Percentiles rank a stretch among this genome's conserved stretches.
Evolutionary conservation across 2,113 vertebrate genomes (phyloP).

Genomic region (Theristicus caerulescens): DNA sequence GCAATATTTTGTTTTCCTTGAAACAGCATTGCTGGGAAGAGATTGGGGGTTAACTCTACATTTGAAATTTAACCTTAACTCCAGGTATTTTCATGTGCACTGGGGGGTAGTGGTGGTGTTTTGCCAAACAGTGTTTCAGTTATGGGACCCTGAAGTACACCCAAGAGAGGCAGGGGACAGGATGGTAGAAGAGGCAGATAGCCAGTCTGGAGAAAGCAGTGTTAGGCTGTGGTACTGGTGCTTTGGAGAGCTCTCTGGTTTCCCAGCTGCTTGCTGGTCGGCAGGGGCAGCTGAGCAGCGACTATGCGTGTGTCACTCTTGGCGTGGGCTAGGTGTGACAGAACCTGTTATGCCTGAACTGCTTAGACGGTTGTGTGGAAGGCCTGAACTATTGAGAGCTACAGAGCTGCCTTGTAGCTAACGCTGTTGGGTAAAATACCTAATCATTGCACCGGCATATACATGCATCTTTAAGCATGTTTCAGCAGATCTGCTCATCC

Average conservation of each 20-base stretch:
- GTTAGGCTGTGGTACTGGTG: no score
- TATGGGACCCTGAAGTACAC: background rate
- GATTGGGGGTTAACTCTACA: background rate
- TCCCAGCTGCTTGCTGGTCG: background rate
- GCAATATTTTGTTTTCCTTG: background rate
- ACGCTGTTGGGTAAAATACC: background rate
- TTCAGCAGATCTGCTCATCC: background rate
- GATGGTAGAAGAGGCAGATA: background rate
- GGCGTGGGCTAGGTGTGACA: background rate
- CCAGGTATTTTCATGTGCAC: rapidly evolving
- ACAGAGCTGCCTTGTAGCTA: background rate
- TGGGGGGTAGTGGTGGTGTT: background rate
- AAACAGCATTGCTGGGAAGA: background rate
- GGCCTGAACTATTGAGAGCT: background rate
- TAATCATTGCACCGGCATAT: background rate
- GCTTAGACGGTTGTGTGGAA: background rate
- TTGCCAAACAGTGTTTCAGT: background rate
- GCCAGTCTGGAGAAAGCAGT: no score
- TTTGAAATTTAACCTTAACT: background rate
- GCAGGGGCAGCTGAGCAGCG: background rate
- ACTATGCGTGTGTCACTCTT: rapidly evolving
- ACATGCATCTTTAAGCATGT: background rate
- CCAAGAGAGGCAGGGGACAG: background rate
- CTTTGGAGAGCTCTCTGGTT: background rate
- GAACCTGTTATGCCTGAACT: no score